Percentiles rank a stretch among this genome's conserved stretches.
Evolutionary conservation across 2,888 invertebrate genomes (phyloP).

Genomic region (Epsilonema sp.): DNA sequence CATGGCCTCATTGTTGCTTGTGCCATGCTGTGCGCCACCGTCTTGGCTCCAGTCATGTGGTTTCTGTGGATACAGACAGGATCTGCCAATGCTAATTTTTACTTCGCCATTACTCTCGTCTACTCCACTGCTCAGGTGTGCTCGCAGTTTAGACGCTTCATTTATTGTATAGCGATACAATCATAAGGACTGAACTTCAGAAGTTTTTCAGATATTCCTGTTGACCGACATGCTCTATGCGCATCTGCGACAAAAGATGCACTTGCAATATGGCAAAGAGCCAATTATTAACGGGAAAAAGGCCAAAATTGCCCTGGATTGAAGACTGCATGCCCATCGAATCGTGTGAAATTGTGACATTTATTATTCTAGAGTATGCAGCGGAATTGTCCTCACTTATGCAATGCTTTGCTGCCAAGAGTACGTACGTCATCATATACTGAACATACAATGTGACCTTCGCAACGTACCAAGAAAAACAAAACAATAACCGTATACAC

Average conservation of each 20-base stretch:
- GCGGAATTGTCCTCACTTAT: too few relatives aligned
- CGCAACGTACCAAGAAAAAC: too few relatives aligned
- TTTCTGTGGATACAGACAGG: conserved; percentile 94
- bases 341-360: too few relatives aligned
- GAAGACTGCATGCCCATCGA: too few relatives aligned
- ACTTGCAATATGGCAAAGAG: conserved; percentile 4
- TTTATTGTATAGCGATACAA: too few relatives aligned
- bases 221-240: conserved; percentile 8
- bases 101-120: conserved; percentile 85
- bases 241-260: not conserved
- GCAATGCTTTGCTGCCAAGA: too few relatives aligned
- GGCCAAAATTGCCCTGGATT: not conserved
- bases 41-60: conserved; percentile 82
- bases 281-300: not conserved
- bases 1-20: conserved; percentile 76
- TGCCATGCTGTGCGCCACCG: conserved; percentile 63
- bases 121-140: conserved; percentile 65
- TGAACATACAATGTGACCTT: too few relatives aligned
- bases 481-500: too few relatives aligned
- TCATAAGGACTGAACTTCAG: not conserved
- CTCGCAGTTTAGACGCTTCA: conserved; percentile 4
- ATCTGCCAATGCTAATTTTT: conserved; percentile 97
- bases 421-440: too few relatives aligned
- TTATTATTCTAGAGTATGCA: too few relatives aligned
- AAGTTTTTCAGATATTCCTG: conserved; percentile 5